Conservation (phyloP, 2,113 vertebrate species). For the Gavialis gangeticus region DNA sequence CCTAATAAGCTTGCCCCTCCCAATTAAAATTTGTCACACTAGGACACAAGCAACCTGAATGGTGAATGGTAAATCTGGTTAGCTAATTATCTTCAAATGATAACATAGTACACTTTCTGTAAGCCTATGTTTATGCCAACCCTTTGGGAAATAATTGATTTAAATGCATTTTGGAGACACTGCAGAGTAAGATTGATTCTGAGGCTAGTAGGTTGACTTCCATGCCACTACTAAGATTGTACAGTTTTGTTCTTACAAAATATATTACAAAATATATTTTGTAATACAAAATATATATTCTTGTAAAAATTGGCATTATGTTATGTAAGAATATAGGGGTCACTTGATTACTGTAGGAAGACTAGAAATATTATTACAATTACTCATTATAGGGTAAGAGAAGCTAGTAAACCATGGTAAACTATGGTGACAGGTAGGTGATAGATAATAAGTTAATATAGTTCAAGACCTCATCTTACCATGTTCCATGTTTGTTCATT, state of each 20-base stretch:
- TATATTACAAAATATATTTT: too few species aligned
- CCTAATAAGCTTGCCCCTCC: conserved; percentile 35
- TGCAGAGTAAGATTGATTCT: conserved; percentile 74
- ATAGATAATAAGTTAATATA: neutral
- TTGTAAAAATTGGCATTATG: conserved; percentile 16
- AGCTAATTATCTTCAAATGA: conserved; percentile 69
- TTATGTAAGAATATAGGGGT: neutral
- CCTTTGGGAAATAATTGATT: conserved; percentile 73
- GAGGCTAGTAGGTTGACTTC: conserved; percentile 53
- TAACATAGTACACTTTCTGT: conserved; percentile 40
- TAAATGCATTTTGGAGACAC: conserved; percentile 79
- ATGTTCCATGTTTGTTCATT: neutral
- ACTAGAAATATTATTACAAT: neutral
- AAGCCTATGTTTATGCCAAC: conserved; percentile 46
- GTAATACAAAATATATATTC: too few species aligned
- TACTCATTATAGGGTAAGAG: too few species aligned
- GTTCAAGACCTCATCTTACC: neutral
- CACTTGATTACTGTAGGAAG: neutral
- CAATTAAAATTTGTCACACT: conserved; percentile 33
- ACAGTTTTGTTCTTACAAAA: too few species aligned
- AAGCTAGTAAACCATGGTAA: neutral
- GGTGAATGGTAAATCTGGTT: conserved; percentile 27
- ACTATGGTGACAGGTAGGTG: neutral
- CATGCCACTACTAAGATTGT: conserved; percentile 60
- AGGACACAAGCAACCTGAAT: neutral